A percentile compares a stretch with the other conserved stretches of the same genome.
phyloP scores from a whole-genome alignment of 1,140 invertebrate genomes.

The Drosophila persimilis region DNA sequence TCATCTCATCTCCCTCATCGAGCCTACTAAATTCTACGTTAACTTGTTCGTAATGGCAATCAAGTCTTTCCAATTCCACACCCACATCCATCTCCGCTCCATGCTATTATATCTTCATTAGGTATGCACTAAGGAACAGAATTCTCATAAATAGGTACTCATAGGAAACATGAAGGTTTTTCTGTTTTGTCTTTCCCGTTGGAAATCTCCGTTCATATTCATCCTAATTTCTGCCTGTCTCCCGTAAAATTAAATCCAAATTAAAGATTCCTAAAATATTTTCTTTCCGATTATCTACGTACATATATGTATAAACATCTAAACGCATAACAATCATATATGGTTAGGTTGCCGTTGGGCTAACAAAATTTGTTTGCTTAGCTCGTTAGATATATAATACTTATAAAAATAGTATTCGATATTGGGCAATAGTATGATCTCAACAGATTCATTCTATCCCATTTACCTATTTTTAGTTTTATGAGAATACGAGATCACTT shows the following conservation, averaged over 20 bases:
- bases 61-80: conserved; percentile 30
- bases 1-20: not conserved
- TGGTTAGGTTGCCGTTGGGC: conserved; percentile 1
- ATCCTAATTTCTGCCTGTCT: no score
- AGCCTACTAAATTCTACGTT: conserved; percentile 39
- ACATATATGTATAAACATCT: not conserved
- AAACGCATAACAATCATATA: conserved; percentile 32
- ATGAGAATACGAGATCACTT: no score
- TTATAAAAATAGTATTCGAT: conserved; percentile 72
- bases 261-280: conserved; percentile 30
- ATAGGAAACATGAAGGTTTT: conserved; percentile 46
- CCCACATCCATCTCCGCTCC: not conserved
- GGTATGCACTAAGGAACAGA: conserved; percentile 32
- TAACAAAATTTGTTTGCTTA: conserved; percentile 38
- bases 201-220: not conserved
- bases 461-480: no score
- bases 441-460: conserved; percentile 1
- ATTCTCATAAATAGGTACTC: conserved; percentile 49
- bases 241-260: conserved; percentile 17
- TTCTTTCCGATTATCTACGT: conserved; percentile 3
- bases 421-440: conserved; percentile 21
- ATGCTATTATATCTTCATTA: conserved; percentile 15
- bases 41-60: conserved; percentile 50
- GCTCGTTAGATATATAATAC: conserved; percentile 46
- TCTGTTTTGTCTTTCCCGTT: not conserved